Base-by-base conservation (phyloP, 2,888 invertebrate genomes). In the Apodemia hepburni region DNA sequence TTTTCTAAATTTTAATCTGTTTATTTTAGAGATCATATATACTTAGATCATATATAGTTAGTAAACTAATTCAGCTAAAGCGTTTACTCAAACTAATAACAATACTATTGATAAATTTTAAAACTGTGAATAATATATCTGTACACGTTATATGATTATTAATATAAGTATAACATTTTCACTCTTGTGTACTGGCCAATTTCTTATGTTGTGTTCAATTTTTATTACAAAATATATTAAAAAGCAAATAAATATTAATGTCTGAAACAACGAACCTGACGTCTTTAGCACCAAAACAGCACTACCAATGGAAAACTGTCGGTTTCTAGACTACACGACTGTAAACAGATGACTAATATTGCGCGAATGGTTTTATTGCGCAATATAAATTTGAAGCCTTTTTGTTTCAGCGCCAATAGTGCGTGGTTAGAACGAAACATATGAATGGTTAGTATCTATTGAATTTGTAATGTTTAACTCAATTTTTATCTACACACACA, bases 341-440 rank as follows among this genome's bases (percentile, higher is more conserved):
- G 54, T 15, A 57, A 57, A 12, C 54, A 29, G 27, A 8, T 57
- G 54, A 57, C 54, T 57, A 29, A 54, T 54, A 27, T 29, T 27
- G 15, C 22, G 27, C 7, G 15, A 57, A 57, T 57, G 27, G n/a
- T 27, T 27, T 57, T 57, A 29, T 29, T 57, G 54, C 54, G 54
- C 54, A 57, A 57, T 15, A 27, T 29, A 27, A 54, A 54, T 29
- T 57, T 15, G 54, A 57, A 57, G 54, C 27, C 54, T 54, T 54
- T 27, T 29, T 6, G 54, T 54, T 54, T 51, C 51, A 51, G 22
- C 22, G 22, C n/a, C n/a, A n/a, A n/a, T 7, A n/a, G 45, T 17
- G n/a, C 45, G 1, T 45, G n/a, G n/a, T 45, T 45, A 17, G 17
- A 47, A 47, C 45, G 42, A 42, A 42, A 42, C 15, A 15, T 42